A percentile compares a stretch with the other conserved stretches of the same genome.
phyloP scores from a whole-genome alignment of 2,113 vertebrate genomes.

The Thermophis baileyi region DNA sequence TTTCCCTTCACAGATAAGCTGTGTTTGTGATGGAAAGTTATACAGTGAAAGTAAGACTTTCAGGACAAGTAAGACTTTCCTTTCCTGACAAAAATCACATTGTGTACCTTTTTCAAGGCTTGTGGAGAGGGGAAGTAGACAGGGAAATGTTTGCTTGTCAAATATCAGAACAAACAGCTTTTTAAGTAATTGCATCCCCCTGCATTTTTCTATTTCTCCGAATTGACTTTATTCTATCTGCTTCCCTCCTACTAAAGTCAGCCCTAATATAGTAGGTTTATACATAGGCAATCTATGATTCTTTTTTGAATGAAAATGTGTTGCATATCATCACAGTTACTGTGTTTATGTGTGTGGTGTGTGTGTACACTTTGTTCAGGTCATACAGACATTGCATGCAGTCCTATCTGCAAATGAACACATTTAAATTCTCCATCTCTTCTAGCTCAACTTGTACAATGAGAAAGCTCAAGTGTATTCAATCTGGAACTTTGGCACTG shows the following conservation, averaged over 20 bases:
- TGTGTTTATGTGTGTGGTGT: background rate
- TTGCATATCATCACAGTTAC: background rate
- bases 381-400: background rate
- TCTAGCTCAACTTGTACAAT: background rate
- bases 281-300: background rate
- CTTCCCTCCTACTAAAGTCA: background rate
- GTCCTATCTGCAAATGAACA: background rate
- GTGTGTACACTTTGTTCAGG: background rate
- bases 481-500: background rate
- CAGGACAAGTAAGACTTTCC: background rate
- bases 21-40: background rate
- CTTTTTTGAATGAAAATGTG: background rate
- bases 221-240: background rate
- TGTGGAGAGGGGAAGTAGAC: background rate
- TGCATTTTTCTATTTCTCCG: background rate
- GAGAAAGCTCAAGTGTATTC: background rate
- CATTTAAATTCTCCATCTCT: background rate
- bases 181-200: background rate
- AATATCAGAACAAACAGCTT: background rate
- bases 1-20: constrained; percentile 5
- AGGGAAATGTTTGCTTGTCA: background rate
- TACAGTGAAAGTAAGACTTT: background rate
- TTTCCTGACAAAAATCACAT: background rate
- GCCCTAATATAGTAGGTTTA: background rate
- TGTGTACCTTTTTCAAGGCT: background rate